These are phyloP conservation scores for Dryomyza anilis DNA, from an alignment of 2,888 invertebrate genomes.

Conservation along the genomic window DNA sequence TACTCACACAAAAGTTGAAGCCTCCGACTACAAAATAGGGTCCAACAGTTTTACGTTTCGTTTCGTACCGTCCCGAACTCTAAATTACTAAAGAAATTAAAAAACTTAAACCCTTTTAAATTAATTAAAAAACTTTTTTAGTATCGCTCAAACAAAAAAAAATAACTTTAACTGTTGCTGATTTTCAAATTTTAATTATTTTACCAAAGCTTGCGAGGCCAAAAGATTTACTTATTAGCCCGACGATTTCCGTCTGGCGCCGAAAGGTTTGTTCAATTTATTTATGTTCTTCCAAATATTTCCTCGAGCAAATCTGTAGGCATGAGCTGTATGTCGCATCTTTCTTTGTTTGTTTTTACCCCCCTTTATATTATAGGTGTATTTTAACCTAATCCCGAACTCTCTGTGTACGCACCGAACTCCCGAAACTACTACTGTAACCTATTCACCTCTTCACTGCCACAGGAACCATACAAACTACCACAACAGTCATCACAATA, in stretches of 20 bases:
- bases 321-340: not conserved
- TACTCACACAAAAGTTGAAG: not conserved
- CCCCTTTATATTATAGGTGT: not conserved
- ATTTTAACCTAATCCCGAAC: not conserved
- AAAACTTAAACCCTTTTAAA: too few species aligned
- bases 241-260: conserved; percentile 49
- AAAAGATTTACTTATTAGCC: conserved; percentile 51
- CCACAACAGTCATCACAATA: too few species aligned
- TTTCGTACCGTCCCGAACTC: too few species aligned
- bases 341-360: not conserved
- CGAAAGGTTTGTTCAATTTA: conserved; percentile 46
- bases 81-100: too few species aligned
- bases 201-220: conserved; percentile 47
- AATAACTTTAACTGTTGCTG: too few species aligned
- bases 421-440: too few species aligned
- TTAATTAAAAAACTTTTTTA: too few species aligned
- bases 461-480: too few species aligned
- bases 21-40: not conserved
- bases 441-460: too few species aligned
- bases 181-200: too few species aligned
- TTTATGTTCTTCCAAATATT: conserved; percentile 16
- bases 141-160: too few species aligned
- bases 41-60: not conserved
- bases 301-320: not conserved
- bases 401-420: not conserved